A percentile compares a stretch with the other conserved stretches of the same genome.
These are phyloP conservation scores for Meteorus cinctellus DNA, from an alignment of 2,888 invertebrate species.

Conservation along the genomic window DNA sequence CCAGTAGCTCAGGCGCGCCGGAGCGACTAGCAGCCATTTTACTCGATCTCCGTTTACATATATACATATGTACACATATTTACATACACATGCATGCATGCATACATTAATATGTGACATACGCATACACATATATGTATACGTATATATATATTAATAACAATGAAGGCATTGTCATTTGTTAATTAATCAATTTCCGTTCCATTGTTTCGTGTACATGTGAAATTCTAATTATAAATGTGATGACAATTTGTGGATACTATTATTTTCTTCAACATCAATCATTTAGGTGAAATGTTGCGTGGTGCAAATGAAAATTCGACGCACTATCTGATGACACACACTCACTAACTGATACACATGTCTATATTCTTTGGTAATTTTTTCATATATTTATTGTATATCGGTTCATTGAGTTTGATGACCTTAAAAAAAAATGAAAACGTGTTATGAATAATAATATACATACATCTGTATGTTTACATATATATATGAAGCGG, in stretches of 20 bases:
- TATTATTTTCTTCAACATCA: neutral
- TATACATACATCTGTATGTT: too few species aligned
- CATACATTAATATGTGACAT: conserved; percentile 14
- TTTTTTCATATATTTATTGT: neutral
- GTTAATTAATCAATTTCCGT: neutral
- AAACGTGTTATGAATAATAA: too few species aligned
- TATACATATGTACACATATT: conserved; percentile 13
- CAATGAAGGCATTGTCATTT: conserved; percentile 42
- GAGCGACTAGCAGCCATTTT: conserved; percentile 73
- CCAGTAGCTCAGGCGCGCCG: conserved; percentile 73
- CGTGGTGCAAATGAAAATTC: neutral
- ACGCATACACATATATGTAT: neutral
- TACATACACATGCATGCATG: conserved; percentile 29
- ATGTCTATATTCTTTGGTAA: too few species aligned
- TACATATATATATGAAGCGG: too few species aligned
- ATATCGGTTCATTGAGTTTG: neutral
- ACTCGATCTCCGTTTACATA: conserved; percentile 67
- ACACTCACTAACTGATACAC: too few species aligned
- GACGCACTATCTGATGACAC: too few species aligned
- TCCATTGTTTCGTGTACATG: conserved; percentile 1
- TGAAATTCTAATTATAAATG: neutral
- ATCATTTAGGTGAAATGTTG: neutral
- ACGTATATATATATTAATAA: neutral
- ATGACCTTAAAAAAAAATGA: too few species aligned
- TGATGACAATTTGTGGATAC: conserved; percentile 16